Percentiles rank a stretch among this genome's conserved stretches.
Conservation (phyloP, 92 coral and sea anemone species). For the Porites cylindrica region DNA sequence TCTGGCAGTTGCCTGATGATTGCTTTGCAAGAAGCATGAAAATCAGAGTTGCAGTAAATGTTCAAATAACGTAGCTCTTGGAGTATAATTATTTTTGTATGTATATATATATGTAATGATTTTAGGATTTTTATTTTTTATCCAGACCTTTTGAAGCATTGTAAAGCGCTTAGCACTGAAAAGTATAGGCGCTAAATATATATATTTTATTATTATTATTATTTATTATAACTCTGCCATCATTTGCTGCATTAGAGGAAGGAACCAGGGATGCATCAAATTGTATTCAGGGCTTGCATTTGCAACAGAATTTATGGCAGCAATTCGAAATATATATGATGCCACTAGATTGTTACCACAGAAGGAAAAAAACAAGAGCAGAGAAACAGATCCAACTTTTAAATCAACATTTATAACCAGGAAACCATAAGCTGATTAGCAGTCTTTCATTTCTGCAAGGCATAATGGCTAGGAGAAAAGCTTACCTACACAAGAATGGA, state of each 20-base stretch:
- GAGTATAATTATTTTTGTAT: too few relatives aligned
- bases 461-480: conserved; percentile 45
- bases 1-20: too few relatives aligned
- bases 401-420: conserved; percentile 33
- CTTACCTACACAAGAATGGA: conserved; percentile 4
- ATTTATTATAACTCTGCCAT: conserved; percentile 25
- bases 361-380: conserved; percentile 57
- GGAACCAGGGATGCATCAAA: conserved; percentile 63
- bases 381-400: neutral
- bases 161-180: too few relatives aligned
- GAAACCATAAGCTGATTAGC: conserved; percentile 43
- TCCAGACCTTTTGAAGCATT: too few relatives aligned
- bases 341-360: conserved; percentile 69
- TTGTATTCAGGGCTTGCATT: conserved; percentile 43
- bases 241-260: conserved; percentile 75
- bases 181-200: too few relatives aligned
- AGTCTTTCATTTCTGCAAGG: conserved; percentile 39
- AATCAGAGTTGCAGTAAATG: too few relatives aligned
- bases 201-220: too few relatives aligned
- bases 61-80: too few relatives aligned
- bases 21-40: too few relatives aligned
- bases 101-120: too few relatives aligned
- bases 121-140: too few relatives aligned
- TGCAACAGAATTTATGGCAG: conserved; percentile 69
- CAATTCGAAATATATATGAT: conserved; percentile 59